Conservation (phyloP, 2,113 vertebrate species). For the Callionymus lyra region DNA sequence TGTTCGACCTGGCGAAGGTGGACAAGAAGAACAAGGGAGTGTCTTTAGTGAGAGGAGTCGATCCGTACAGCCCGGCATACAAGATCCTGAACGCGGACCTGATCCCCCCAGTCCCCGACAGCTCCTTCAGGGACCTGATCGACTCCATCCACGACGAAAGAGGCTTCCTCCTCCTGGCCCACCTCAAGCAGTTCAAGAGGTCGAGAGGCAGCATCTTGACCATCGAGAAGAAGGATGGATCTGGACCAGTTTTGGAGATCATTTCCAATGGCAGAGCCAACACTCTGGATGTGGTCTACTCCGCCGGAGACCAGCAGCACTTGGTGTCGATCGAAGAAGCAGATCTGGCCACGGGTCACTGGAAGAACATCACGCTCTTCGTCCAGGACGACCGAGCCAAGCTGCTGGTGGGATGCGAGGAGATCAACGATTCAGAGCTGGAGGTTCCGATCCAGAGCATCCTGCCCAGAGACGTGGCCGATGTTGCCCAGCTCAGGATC, state of each 20-base stretch:
- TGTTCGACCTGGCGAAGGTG: conserved; percentile 79
- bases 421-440: conserved; percentile 80
- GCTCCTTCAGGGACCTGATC: conserved; percentile 84
- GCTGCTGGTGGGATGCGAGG: conserved; percentile 88
- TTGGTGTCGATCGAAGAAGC: conserved; percentile 85
- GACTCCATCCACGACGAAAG: conserved; percentile 84
- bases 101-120: conserved; percentile 82
- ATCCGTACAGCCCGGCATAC: conserved; percentile 86
- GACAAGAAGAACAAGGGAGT: conserved; percentile 74
- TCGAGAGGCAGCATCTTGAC: conserved; percentile 80
- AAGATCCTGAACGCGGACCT: conserved; percentile 83
- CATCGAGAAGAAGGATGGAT: conserved; percentile 78
- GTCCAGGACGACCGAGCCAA: conserved; percentile 89
- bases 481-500: conserved; percentile 73
- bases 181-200: conserved; percentile 83
- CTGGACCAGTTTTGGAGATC: conserved; percentile 83
- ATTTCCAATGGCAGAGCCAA: conserved; percentile 87
- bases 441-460: conserved; percentile 84
- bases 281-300: conserved; percentile 83
- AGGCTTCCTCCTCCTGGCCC: conserved; percentile 87
- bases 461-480: conserved; percentile 77
- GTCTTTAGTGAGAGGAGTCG: conserved; percentile 79
- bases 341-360: conserved; percentile 78
- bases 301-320: conserved; percentile 72
- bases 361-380: conserved; percentile 94